phyloP scores from a whole-genome alignment of 2,888 invertebrate genomes.

The Parnassius orleans region DNA sequence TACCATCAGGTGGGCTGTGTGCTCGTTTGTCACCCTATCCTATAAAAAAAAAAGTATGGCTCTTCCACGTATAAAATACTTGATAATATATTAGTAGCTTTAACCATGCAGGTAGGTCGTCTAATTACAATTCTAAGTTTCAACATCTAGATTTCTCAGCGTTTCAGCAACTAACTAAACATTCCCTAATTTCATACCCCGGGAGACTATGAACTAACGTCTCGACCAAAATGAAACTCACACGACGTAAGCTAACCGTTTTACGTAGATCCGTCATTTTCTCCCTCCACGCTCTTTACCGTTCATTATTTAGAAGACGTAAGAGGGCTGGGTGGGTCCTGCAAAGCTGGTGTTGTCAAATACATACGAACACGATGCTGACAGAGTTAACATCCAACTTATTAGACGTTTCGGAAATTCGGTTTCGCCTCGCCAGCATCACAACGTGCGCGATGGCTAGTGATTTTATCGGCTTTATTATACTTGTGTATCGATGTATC shows the following conservation, averaged over 20 bases:
- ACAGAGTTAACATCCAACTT: constrained; percentile 78
- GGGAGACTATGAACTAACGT: constrained; percentile 59
- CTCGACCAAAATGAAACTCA: constrained; percentile 65
- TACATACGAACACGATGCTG: constrained; percentile 67
- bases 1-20: too few species aligned
- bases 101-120: constrained; percentile 29
- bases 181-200: constrained; percentile 64
- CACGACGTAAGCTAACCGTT: constrained; percentile 48
- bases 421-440: constrained; percentile 73
- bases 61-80: too few species aligned
- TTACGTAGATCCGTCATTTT: constrained; percentile 45
- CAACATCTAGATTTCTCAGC: constrained; percentile 26
- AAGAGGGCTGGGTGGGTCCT: constrained; percentile 42
- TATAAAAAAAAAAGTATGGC: too few species aligned
- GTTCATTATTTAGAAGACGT: constrained; percentile 35
- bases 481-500: constrained; percentile 24
- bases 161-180: constrained; percentile 57
- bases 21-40: too few species aligned
- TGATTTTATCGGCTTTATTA: constrained; percentile 35
- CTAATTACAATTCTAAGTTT: constrained; percentile 31
- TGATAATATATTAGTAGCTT: constrained; percentile 7
- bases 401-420: constrained; percentile 80
- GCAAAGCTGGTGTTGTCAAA: constrained; percentile 55
- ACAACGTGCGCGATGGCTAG: constrained; percentile 55
- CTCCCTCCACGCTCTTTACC: constrained; percentile 33